phyloP scores from a whole-genome alignment of 2,888 invertebrate genomes.

The Noctua comes region DNA sequence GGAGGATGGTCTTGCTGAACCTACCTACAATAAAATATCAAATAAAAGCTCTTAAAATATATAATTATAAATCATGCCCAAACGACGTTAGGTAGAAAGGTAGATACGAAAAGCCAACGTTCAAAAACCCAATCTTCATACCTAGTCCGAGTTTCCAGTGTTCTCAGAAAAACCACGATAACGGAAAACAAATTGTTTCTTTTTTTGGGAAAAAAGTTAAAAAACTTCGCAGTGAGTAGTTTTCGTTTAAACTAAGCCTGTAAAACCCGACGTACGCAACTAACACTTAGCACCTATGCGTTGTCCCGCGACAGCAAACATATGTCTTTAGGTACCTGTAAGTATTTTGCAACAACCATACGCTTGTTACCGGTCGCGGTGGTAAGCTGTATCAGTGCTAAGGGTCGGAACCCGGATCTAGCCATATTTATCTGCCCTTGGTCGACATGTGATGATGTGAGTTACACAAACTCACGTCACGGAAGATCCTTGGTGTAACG shows the following conservation, averaged over 20 bases:
- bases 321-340: not conserved
- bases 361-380: not conserved
- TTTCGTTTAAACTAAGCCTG: not conserved
- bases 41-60: not conserved
- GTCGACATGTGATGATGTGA: slow-evolving; percentile 31
- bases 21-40: not conserved
- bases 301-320: slow-evolving; percentile 2
- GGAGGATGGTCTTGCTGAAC: not conserved
- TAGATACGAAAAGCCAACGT: not conserved
- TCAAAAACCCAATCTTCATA: not conserved
- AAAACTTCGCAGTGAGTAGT: not conserved
- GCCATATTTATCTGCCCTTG: slow-evolving; percentile 35
- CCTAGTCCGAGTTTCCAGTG: not conserved
- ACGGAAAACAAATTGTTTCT: not conserved
- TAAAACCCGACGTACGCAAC: not conserved
- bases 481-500: slow-evolving; percentile 49
- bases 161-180: slow-evolving; percentile 9
- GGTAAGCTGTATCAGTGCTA: not conserved
- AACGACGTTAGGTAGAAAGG: not conserved
- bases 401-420: slow-evolving; percentile 44
- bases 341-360: not conserved
- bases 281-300: not conserved
- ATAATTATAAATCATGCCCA: not conserved
- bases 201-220: not conserved
- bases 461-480: slow-evolving; percentile 21